Base-by-base conservation (phyloP, 1,140 invertebrate genomes). In the Pseudobourletiella spinata region DNA sequence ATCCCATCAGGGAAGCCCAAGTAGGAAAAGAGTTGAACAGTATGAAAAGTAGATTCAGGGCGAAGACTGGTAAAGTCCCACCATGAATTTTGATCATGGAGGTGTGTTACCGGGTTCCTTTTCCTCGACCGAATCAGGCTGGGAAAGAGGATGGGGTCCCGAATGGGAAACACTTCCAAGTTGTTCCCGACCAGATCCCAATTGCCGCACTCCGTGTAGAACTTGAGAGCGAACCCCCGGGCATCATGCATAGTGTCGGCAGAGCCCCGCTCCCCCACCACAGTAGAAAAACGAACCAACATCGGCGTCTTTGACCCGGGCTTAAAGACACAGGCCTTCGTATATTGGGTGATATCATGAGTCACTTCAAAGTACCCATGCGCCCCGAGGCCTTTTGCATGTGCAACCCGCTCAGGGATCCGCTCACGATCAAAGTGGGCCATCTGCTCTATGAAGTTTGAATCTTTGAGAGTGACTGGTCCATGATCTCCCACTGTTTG, bases 321-420 rank as follows among this genome's bases (percentile, higher is more conserved):
- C 1, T 52, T 35, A 46, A 61, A 57, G 6, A 65, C 22, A 20
- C 46, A 50, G 0, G 91, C 90, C 63, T 88, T 91, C 35, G 78
- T 82, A 71, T 91, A 95, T 62, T 87, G 84, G 1, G 82, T 83
- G 26, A 97, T 90, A 72, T 96, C 89, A 71, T 95, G 84, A 0
- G 91, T 95, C 3, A 92, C 86, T 77, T 96, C 91, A 75, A 98
- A 95, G 72, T 94, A 94, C 2, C 95, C 95, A 78, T 96, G 96
- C 16, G 95, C 95, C 69, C 93, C 59, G 30, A 29, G 46, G 3
- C 56, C 57, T 95, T 81, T 98, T 0, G 95, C 95, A 76, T 98
- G 95, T 0, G 98, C 95, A 1, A 59, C 57, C 6, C 57, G 57
- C 22, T 58, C 57, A 1, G 57, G 57, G 26, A 58, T 58, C 2